phyloP scores from a whole-genome alignment of 2,888 invertebrate genomes.

The Athrips mouffetella region DNA sequence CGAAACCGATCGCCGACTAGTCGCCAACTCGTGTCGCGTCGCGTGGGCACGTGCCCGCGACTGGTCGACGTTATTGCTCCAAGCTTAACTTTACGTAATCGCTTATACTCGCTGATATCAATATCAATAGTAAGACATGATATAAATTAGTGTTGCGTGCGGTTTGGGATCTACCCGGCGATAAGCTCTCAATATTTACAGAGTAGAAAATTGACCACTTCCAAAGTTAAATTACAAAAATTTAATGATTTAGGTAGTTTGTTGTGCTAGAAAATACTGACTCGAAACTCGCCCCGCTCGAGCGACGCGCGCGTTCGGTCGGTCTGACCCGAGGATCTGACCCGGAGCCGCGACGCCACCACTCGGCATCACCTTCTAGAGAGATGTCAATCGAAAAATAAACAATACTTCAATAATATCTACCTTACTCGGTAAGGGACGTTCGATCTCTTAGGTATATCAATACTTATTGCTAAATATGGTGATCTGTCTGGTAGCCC shows the following conservation, averaged over 20 bases:
- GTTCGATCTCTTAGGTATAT: constrained; percentile 77
- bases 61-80: constrained; percentile 62
- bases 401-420: constrained; percentile 68
- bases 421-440: constrained; percentile 79
- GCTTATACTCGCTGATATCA: constrained; percentile 54
- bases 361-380: constrained; percentile 44
- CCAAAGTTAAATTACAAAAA: constrained; percentile 72
- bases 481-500: constrained; percentile 65
- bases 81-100: constrained; percentile 68
- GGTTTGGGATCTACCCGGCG: constrained; percentile 69
- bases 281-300: constrained; percentile 41
- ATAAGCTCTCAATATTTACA: constrained; percentile 77
- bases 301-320: too few species aligned
- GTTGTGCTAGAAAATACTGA: constrained; percentile 69
- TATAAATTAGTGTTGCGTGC: constrained; percentile 69
- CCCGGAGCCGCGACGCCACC: constrained; percentile 24
- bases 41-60: background rate
- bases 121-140: constrained; percentile 57
- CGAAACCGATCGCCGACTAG: constrained; percentile 49
- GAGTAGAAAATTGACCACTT: constrained; percentile 76
- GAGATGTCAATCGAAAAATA: constrained; percentile 70
- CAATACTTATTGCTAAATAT: constrained; percentile 75
- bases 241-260: constrained; percentile 55
- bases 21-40: too few species aligned
- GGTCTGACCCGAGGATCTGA: too few species aligned